phyloP scores from a whole-genome alignment of 2,113 vertebrate genomes.

The Phainopepla nitens region DNA sequence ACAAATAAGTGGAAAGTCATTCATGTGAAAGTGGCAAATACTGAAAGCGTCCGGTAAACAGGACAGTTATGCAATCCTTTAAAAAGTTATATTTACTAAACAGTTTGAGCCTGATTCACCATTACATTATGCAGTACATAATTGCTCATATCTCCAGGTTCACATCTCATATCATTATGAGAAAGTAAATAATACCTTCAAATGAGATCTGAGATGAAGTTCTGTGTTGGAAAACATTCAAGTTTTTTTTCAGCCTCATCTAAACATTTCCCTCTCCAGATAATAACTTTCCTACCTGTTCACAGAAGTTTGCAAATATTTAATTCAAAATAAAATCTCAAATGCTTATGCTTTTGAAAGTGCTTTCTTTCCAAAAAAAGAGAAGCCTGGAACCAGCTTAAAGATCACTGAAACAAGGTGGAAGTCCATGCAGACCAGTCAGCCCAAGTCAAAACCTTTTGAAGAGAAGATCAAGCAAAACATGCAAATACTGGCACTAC shows the following conservation, averaged over 20 bases:
- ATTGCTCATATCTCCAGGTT: background rate
- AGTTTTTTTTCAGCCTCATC: background rate
- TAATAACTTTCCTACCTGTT: conserved; percentile 5
- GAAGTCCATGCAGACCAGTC: background rate
- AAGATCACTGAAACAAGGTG: background rate
- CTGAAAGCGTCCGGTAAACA: background rate
- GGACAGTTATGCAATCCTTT: background rate
- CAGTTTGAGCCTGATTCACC: background rate
- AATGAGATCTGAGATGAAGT: background rate
- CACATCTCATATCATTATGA: background rate
- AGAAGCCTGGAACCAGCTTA: background rate
- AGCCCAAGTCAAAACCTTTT: background rate
- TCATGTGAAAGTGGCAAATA: background rate
- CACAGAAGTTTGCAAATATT: conserved; percentile 20
- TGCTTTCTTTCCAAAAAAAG: background rate
- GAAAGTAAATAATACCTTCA: conserved; percentile 15
- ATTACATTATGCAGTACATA: background rate
- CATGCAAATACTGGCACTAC: background rate
- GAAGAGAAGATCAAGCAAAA: background rate
- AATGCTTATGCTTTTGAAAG: background rate
- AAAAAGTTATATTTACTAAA: background rate
- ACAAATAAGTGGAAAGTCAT: background rate
- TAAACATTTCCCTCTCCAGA: conserved; percentile 32
- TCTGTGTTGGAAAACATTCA: conserved; percentile 31
- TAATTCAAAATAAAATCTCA: background rate